Evolutionary conservation across 2,888 invertebrate genomes (phyloP), one percentile per base, ranked within the genome.

Genomic region (Cephonodes hylas): DNA sequence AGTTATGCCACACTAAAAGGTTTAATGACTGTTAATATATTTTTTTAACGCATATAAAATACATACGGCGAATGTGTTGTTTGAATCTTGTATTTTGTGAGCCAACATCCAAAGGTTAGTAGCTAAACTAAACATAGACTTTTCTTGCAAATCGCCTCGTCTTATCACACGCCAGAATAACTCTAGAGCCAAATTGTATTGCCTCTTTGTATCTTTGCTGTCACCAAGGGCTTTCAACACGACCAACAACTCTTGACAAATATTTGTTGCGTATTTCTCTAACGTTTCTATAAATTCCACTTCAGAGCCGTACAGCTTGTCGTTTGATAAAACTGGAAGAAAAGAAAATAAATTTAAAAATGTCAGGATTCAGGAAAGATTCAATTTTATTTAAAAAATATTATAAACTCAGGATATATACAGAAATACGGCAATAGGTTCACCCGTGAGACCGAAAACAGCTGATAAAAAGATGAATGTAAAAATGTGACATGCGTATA

Each of bases 251-350:
- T 97, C 96, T 71, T 96, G 96, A 42, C 98, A 92, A 60, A 98
- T 93, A 68, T 96, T 94, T 0, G 95, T 94, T 66, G 96, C 95
- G 80, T 97, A 95, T 77, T 94, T 95, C 75, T 97, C 95, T 1
- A 98, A 93, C 84, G 97, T 97, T 2, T 92, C 89, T 58, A 98
- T 90, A 82, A 97, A 99, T 85, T 97, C 97, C 13, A 95, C 94
- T 88, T 98, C 98, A 10, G 96, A 95, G 6, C 98, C 98, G 81
- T 99, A 99, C 44, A 99, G 89, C 63, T 96, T 94, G 85, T 99
- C 98, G 82, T 99, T 99, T 2, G 98, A 98, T 77, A 98, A 96
- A 65, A 99, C 97, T 95, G 72, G 76, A 91, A 90, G 73, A 71
- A 66, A 67, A 59, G 42, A 65, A 60, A 62, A 57, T 15, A 8